phyloP scores from a whole-genome alignment of 2,797 vertebrate species.

The Onychomys torridus region DNA sequence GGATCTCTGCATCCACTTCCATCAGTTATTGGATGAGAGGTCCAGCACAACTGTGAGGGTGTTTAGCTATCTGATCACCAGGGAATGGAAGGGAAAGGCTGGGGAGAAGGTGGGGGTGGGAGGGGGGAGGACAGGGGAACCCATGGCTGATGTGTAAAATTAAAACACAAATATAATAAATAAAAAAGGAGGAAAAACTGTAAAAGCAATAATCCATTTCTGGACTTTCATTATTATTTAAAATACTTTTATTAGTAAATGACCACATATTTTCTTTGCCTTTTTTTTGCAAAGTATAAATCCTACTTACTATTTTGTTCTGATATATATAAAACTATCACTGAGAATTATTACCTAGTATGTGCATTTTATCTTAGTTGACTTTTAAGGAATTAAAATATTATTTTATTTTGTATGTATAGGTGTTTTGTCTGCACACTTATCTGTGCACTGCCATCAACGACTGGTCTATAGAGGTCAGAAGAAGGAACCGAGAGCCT shows the following conservation, averaged over 20 bases:
- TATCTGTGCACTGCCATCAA: background rate
- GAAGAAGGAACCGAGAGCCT: background rate
- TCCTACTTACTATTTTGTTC: background rate
- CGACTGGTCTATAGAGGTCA: background rate
- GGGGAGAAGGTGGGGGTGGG: no score
- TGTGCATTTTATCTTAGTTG: background rate
- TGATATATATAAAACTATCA: background rate
- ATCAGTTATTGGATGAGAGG: no score
- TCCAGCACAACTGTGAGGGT: no score
- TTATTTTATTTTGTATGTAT: background rate
- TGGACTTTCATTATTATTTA: slow-evolving; percentile 12
- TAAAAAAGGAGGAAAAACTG: background rate
- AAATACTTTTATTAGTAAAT: slow-evolving; percentile 46
- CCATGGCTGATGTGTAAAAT: no score
- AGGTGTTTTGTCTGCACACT: background rate
- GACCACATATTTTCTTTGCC: background rate
- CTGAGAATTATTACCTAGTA: background rate
- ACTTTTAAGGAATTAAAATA: background rate
- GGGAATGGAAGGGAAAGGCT: no score
- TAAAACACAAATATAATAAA: no score
- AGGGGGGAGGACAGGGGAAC: no score
- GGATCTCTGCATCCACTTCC: no score
- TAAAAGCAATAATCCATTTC: background rate
- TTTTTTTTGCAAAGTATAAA: background rate
- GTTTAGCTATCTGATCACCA: no score